Evolutionary conservation across 2,888 invertebrate species (phyloP), one percentile per base, ranked within the genome.

Genomic region (Cacoxenus indagator): DNA sequence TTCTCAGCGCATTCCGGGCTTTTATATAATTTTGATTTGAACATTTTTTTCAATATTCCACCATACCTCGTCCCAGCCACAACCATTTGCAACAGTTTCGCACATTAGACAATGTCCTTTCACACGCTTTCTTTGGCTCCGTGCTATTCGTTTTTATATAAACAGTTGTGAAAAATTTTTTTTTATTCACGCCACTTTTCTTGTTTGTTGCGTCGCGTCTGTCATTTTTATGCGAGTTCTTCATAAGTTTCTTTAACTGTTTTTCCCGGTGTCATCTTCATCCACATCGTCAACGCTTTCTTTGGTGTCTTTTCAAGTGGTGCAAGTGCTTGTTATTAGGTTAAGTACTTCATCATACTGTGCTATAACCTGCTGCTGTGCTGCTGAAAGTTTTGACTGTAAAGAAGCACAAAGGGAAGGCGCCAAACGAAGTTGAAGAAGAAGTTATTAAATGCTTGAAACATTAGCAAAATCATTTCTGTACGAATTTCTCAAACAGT

Each of bases 221-320:
- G 78, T 82, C 78, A 78, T 71, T 75, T 83, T 79, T 83, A 83
- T 81, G 81, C 75, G 80, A 78, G 78, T 83, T 83, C 75, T 76
- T 83, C 77, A 78, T 81, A 82, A 82, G 67, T 78, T 82, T 81
- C 68, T 37, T 29, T 11, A 27, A 57, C 24, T 29, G 6, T 14
- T 27, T 55, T 55, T 55, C 14, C 27, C 4, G 11, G 27, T 55
- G n/a, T 3, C 5, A 24, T 17, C 17, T n/a, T 4, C 55, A 14
- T 14, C n/a, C 54, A 9, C 24, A 51, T 11, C 24, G 19, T 51
- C 22, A 22, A 22, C 46, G 3, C 55, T 9, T 26, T 51, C 11
- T 51, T 17, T 5, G 19, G 9, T 9, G 31, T 31, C 31, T 4
- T 9, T 31, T n/a, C 14, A 46, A 57, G 64, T 69, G 54, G 57